These are phyloP conservation scores for cattle (Bos taurus) DNA, from an alignment of 2,113 vertebrate genomes.

Conservation along the genomic window DNA sequence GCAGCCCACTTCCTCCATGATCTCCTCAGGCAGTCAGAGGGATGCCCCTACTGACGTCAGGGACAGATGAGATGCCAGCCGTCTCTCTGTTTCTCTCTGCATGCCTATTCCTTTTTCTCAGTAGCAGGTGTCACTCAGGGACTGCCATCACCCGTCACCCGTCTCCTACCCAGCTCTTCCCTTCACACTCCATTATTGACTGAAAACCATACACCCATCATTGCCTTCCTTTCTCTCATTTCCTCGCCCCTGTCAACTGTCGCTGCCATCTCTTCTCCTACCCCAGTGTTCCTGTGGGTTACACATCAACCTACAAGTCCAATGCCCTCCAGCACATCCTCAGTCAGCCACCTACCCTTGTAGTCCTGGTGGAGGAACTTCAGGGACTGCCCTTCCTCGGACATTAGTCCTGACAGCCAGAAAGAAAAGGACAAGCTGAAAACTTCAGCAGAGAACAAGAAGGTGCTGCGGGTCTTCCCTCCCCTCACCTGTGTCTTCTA, in stretches of 20 bases:
- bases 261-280: not conserved
- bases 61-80: fast-evolving
- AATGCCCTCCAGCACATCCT: not conserved
- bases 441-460: not conserved
- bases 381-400: not conserved
- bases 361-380: not conserved
- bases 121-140: not conserved
- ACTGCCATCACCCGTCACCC: not conserved
- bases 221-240: not conserved
- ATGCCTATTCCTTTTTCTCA: not conserved
- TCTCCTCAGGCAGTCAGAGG: not conserved
- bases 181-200: not conserved
- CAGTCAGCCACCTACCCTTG: not conserved
- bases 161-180: not conserved
- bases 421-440: not conserved
- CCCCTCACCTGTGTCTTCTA: not conserved
- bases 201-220: not conserved
- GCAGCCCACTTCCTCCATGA: not conserved
- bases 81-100: not conserved
- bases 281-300: not conserved
- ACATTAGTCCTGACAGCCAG: not conserved
- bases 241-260: fast-evolving
- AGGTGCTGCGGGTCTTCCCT: not conserved
- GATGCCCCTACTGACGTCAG: too few species aligned
- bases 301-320: not conserved